phyloP scores from a whole-genome alignment of 2,113 vertebrate species.

The Rana temporaria region DNA sequence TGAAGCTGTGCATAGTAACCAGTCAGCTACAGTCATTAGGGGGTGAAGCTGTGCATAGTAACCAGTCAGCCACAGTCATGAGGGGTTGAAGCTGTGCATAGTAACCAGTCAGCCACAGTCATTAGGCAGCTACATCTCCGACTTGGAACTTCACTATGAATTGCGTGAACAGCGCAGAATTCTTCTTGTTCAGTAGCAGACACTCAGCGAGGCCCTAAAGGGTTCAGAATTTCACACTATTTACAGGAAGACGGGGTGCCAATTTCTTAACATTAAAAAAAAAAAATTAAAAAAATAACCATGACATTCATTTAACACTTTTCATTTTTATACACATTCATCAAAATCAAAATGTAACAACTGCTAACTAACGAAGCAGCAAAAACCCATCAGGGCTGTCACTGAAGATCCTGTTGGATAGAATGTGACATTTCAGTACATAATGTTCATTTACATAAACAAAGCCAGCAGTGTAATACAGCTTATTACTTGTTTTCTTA shows the following conservation, averaged over 20 bases:
- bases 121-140: background rate
- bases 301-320: background rate
- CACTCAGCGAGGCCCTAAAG: constrained; percentile 6
- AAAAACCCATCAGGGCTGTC: background rate
- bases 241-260: constrained; percentile 2
- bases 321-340: background rate
- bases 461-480: background rate
- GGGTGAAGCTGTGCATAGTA: no score
- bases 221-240: background rate
- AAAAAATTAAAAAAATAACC: no score
- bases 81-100: no score
- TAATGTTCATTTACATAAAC: background rate
- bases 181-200: background rate
- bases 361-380: background rate
- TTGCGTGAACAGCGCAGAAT: background rate
- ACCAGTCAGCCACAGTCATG: no score
- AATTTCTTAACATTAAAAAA: background rate
- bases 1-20: no score
- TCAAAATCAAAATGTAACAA: background rate
- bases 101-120: background rate
- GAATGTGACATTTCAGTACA: background rate
- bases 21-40: no score
- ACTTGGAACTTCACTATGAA: background rate
- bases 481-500: background rate
- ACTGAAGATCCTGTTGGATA: background rate